These are phyloP conservation scores for Rhizomys pruinosus DNA, from an alignment of 2,113 vertebrate species.

Conservation along the genomic window DNA sequence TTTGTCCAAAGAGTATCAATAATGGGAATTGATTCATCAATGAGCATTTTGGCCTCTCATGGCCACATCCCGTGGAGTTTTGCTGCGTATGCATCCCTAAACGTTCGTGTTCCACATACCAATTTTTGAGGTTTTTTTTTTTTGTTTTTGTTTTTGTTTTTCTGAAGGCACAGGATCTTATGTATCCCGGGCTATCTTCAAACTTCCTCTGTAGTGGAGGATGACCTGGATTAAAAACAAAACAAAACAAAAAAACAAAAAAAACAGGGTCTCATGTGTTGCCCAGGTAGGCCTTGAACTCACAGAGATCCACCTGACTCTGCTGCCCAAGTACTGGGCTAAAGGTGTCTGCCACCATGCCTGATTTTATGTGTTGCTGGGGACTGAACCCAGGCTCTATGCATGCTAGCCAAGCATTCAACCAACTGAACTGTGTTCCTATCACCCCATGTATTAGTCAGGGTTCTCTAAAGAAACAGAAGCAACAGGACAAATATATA, in stretches of 20 bases:
- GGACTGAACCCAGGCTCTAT: neutral
- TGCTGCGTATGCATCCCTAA: conserved; percentile 47
- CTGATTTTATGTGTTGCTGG: no score
- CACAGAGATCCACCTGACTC: neutral
- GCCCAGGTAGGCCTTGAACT: neutral
- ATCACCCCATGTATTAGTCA: no score
- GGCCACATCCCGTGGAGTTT: neutral
- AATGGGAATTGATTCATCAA: conserved; percentile 73
- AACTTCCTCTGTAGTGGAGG: neutral
- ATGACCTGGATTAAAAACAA: no score
- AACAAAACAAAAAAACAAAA: no score
- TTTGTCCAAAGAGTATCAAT: conserved; percentile 62
- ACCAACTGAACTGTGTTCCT: no score
- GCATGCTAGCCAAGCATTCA: neutral
- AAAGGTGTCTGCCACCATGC: neutral
- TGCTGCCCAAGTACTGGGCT: neutral
- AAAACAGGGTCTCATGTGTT: neutral
- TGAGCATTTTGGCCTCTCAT: conserved; percentile 44
- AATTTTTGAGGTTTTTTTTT: neutral
- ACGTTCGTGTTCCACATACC: neutral
- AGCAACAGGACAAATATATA: no score
- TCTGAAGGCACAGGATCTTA: neutral
- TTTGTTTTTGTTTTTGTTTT: no score
- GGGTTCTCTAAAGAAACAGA: no score
- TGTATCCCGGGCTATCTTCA: neutral